A percentile compares a stretch with the other conserved stretches of the same genome.
Conservation (phyloP, 2,888 invertebrate genomes). For the Nephrotoma guestfalica region DNA sequence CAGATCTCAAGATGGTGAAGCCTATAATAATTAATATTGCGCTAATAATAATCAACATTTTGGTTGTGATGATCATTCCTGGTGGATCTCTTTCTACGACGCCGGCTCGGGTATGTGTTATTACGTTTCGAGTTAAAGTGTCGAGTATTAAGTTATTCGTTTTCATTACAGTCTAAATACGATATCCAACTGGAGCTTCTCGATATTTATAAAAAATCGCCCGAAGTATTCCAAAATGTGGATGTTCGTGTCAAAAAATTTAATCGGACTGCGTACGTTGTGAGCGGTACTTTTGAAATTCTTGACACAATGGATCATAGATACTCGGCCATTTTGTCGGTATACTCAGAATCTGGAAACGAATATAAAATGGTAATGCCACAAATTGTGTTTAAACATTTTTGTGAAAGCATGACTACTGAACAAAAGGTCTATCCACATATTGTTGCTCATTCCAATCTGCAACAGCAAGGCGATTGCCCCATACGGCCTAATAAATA, state of each 20-base stretch:
- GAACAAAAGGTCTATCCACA: not conserved
- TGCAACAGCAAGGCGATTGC: not conserved
- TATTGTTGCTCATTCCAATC: not conserved
- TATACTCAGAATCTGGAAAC: not conserved
- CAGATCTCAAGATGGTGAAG: no score
- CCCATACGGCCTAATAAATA: not conserved
- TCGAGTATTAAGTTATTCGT: not conserved
- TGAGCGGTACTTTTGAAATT: not conserved
- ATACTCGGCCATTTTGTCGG: not conserved
- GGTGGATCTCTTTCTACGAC: not conserved
- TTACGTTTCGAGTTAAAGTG: not conserved
- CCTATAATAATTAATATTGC: not conserved
- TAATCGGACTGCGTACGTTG: not conserved
- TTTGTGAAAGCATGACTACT: not conserved
- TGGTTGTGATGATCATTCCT: not conserved
- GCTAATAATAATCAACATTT: not conserved
- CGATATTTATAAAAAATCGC: not conserved
- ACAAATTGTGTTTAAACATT: not conserved
- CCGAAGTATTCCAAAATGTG: not conserved
- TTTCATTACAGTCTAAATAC: not conserved
- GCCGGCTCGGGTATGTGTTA: not conserved
- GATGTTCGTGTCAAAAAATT: not conserved
- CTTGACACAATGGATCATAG: not conserved
- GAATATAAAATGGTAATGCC: not conserved
- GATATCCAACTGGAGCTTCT: not conserved